These are phyloP conservation scores for Macquaria ambigua DNA, from an alignment of 2,113 vertebrate genomes.

Conservation along the genomic window DNA sequence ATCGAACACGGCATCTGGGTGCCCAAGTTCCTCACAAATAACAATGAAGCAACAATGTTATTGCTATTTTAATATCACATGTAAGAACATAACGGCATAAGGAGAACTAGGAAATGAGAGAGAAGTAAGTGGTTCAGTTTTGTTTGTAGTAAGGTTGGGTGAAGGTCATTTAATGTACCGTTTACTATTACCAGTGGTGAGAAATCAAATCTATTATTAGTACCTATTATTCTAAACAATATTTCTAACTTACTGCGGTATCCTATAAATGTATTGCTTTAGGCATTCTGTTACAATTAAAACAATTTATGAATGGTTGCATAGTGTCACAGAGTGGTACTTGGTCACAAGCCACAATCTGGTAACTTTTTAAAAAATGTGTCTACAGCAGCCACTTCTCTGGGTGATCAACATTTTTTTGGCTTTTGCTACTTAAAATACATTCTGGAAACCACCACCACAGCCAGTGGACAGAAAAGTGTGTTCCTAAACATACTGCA, in stretches of 20 bases:
- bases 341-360: neutral
- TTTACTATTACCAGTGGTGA: neutral
- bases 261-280: neutral
- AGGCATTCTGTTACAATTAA: neutral
- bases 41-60: neutral
- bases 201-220: neutral
- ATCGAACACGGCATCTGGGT: neutral
- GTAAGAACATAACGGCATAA: neutral
- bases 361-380: neutral
- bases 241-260: neutral
- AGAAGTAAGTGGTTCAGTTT: neutral
- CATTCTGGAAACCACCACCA: neutral
- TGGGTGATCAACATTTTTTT: no score
- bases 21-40: neutral
- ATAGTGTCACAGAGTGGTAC: neutral
- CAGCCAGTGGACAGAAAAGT: neutral
- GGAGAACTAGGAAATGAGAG: neutral
- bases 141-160: neutral
- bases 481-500: neutral
- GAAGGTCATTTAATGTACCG: neutral
- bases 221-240: no score
- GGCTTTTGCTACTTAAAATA: neutral
- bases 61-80: neutral
- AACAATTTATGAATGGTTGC: neutral
- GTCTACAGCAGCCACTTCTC: neutral